Base-by-base conservation (phyloP, 2,113 vertebrate genomes). In the Oenanthe melanoleuca region DNA sequence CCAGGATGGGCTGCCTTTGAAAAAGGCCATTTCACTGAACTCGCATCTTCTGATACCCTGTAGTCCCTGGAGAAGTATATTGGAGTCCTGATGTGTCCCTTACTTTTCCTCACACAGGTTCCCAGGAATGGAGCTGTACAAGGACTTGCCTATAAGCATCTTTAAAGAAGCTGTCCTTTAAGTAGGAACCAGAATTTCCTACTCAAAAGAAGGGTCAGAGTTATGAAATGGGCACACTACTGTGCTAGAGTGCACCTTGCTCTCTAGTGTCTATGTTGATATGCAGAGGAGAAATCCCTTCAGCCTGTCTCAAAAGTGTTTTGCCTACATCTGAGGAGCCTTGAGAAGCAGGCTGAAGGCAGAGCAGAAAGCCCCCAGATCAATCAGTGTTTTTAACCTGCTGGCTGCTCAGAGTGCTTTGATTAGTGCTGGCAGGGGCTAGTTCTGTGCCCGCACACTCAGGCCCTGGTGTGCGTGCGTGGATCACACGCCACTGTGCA, bases 171-270 rank as follows among this genome's bases (percentile, higher is more conserved):
- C 45, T 89, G 50, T 72, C n/a, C 26, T 87, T 25, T 59, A 55
- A 34, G 34, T 34, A 53, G 56, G 28, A 87, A 22, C 24, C 14
- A 17, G 60, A 72, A 47, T 8, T 90, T 92, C 24, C 18, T 71
- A 42, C 29, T 44, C 22, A 44, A 19, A 82, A 75, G 26, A 60
- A 56, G 20, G 31, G 28, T 18, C 0, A 0, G 20, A 18, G 5
- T 2, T 38, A 21, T 59, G 57, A 81, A 79, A 28, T 34, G 33
- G 34, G 13, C 38, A 57, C 28, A 50, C 53, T 10, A 2, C 37
- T 86, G 82, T 44, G 8, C 74, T 64, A 13, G 55, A 85, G 19
- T 26, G 8, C 9, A 0, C 55, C 44, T 82, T 60, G 47, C 34
- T 47, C 6, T 67, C 47, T 38, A 12, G 17, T 50, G 0, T 0